These are phyloP conservation scores for Cephalopholis sonnerati DNA, from an alignment of 2,113 vertebrate genomes.

Conservation along the genomic window DNA sequence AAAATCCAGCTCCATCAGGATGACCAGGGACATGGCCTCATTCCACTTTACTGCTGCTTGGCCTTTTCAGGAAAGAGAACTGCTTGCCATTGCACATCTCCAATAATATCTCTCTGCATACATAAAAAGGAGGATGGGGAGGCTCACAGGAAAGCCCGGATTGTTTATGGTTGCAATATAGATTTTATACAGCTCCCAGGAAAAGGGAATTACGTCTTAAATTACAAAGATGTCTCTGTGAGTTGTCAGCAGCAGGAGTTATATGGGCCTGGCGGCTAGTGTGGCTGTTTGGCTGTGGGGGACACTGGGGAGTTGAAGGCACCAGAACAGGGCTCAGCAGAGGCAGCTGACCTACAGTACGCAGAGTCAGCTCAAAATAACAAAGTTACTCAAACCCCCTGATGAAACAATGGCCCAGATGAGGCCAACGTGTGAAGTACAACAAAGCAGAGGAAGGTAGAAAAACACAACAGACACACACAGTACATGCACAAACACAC, in stretches of 20 bases:
- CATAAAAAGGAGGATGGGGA: conserved; percentile 67
- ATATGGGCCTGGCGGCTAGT: conserved; percentile 55
- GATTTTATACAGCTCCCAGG: conserved; percentile 85
- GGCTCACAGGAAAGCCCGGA: conserved; percentile 60
- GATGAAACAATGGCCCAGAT: conserved; percentile 73
- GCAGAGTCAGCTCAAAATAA: conserved; percentile 75
- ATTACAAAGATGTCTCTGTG: conserved; percentile 82
- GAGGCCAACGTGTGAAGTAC: conserved; percentile 40
- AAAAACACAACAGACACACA: neutral
- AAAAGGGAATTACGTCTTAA: conserved; percentile 84
- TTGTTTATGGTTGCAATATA: conserved; percentile 87
- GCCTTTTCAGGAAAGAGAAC: conserved; percentile 78
- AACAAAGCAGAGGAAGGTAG: conserved; percentile 29
- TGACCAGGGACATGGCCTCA: conserved; percentile 57
- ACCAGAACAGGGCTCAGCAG: conserved; percentile 54
- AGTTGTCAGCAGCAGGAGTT: conserved; percentile 77
- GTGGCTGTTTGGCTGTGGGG: conserved; percentile 63
- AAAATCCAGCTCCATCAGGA: conserved; percentile 43
- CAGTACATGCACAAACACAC: neutral
- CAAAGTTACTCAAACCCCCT: conserved; percentile 63
- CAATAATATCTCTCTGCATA: conserved; percentile 80
- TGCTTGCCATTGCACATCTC: conserved; percentile 78
- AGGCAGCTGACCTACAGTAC: conserved; percentile 66
- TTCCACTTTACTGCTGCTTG: conserved; percentile 69
- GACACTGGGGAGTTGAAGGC: conserved; percentile 63